These are phyloP conservation scores for Acropora tenuis DNA, from an alignment of 64 coral and sea anemone species.

Conservation along the genomic window DNA sequence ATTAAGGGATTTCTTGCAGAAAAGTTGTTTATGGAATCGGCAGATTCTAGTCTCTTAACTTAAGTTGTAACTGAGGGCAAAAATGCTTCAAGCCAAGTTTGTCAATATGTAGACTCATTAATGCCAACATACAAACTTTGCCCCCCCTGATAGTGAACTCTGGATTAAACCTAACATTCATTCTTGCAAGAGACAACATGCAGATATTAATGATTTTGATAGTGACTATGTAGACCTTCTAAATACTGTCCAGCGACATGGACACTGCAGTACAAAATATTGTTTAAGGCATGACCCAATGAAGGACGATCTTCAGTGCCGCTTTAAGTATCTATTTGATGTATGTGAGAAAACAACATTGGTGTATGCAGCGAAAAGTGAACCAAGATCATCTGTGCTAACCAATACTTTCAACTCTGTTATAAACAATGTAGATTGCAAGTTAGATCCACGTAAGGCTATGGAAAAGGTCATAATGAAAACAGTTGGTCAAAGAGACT, in stretches of 20 bases:
- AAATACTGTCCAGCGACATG: slow-evolving; percentile 27
- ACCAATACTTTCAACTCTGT: slow-evolving; percentile 48
- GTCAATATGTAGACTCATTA: slow-evolving; percentile 51
- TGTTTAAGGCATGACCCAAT: slow-evolving; percentile 1
- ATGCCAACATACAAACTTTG: slow-evolving; percentile 37
- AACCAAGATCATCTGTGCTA: slow-evolving; percentile 51
- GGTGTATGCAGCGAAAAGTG: slow-evolving; percentile 38
- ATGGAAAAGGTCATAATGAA: slow-evolving; percentile 40
- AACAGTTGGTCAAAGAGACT: slow-evolving; percentile 30
- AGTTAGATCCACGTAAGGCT: neutral
- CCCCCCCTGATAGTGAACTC: neutral
- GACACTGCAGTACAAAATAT: slow-evolving; percentile 41
- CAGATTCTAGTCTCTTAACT: neutral
- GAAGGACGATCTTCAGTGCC: slow-evolving; percentile 29
- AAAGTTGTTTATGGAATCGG: neutral
- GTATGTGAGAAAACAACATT: slow-evolving; percentile 34
- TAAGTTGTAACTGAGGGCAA: neutral
- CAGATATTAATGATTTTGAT: neutral
- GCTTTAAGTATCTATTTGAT: slow-evolving; percentile 63
- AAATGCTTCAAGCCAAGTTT: slow-evolving; percentile 32
- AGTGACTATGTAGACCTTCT: neutral
- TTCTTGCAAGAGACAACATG: neutral
- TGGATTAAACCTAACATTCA: slow-evolving; percentile 34
- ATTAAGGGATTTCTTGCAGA: slow-evolving; percentile 26
- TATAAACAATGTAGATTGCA: neutral